Evolutionary conservation across 2,888 invertebrate species (phyloP).

Genomic region (Archips xylosteana): DNA sequence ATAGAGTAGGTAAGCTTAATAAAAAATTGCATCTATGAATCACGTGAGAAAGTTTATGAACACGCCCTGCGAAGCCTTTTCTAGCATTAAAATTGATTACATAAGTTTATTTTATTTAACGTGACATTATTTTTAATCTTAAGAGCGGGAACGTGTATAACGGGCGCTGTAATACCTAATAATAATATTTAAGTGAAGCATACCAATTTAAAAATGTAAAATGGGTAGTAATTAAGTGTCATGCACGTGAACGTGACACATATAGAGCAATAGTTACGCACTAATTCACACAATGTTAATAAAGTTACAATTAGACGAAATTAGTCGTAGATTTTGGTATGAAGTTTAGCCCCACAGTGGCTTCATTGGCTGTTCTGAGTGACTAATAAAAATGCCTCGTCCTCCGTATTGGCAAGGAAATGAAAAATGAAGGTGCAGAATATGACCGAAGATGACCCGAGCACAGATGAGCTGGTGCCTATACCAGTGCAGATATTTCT

Average conservation of each 20-base stretch:
- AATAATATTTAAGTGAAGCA: not conserved
- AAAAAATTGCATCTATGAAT: conserved; percentile 9
- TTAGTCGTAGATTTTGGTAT: not conserved
- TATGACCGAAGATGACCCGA: conserved; percentile 85
- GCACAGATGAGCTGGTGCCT: conserved; percentile 93
- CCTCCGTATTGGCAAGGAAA: conserved; percentile 24
- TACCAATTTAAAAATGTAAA: not conserved
- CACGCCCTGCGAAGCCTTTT: conserved; percentile 1
- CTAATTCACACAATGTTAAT: not conserved
- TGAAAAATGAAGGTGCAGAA: conserved; percentile 64
- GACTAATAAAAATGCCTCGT: not conserved
- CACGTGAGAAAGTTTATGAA: conserved; percentile 29
- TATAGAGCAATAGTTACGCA: not conserved
- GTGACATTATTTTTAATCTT: not conserved
- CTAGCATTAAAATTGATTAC: not conserved
- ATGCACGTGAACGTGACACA: conserved; percentile 23
- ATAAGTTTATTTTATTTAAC: conserved; percentile 5
- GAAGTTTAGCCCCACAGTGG: not conserved
- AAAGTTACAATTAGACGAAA: not conserved
- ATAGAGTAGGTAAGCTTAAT: conserved; percentile 7
- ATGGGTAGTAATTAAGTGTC: not conserved
- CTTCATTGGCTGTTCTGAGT: not conserved
- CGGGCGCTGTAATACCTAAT: not conserved
- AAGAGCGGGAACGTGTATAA: not conserved
- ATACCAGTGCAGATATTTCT: conserved; percentile 98